Evolutionary conservation across 1,140 invertebrate genomes (phyloP).

Genomic region (Venturia canescens): DNA sequence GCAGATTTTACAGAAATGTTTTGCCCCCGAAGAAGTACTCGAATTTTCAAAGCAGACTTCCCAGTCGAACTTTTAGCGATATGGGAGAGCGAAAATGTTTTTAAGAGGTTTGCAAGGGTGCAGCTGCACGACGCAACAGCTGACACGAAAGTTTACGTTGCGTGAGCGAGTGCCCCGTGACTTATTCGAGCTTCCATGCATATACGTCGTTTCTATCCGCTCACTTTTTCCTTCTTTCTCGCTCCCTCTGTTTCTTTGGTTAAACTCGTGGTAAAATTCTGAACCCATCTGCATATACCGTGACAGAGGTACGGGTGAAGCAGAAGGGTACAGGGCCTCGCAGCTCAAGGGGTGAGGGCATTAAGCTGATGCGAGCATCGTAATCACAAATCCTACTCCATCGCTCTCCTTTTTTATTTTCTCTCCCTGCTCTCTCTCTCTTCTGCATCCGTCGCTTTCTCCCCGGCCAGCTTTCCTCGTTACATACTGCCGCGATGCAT

Average conservation of each 20-base stretch:
- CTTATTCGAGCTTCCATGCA: conserved; percentile 4
- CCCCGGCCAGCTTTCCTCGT: no score
- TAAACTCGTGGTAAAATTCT: background rate
- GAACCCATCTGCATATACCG: conserved; percentile 15
- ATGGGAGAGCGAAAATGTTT: background rate
- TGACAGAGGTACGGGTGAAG: background rate
- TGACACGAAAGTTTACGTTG: conserved; percentile 54
- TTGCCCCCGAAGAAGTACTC: no score
- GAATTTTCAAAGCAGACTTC: no score
- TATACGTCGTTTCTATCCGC: background rate
- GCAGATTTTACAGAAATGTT: no score
- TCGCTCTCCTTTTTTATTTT: background rate
- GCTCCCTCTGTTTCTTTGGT: background rate
- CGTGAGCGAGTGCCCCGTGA: conserved; percentile 24
- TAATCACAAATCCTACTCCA: conserved; percentile 4
- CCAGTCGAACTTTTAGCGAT: no score
- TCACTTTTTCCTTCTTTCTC: background rate
- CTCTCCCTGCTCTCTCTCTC: background rate
- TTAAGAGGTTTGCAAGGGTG: background rate
- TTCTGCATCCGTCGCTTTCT: background rate
- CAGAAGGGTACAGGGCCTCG: background rate
- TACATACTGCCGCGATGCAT: background rate
- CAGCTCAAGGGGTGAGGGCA: background rate
- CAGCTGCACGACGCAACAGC: conserved; percentile 65
- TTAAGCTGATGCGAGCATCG: conserved; percentile 2